These are phyloP conservation scores for Acanthurus tractus DNA, from an alignment of 2,797 vertebrate species.

Conservation along the genomic window DNA sequence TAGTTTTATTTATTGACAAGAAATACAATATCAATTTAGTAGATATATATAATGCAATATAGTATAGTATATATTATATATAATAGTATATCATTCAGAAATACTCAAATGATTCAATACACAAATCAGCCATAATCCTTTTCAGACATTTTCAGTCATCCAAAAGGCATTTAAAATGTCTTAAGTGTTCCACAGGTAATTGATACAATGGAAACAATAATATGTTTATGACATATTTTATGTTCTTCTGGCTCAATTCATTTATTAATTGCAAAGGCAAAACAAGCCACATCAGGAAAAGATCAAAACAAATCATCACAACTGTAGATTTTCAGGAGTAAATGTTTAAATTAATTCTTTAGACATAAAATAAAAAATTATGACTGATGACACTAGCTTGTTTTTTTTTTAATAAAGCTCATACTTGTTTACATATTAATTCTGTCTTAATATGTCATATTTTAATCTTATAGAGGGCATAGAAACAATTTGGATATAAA, in stretches of 20 bases:
- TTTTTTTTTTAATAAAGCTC: constrained; percentile 5
- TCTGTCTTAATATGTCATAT: background rate
- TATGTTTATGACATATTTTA: background rate
- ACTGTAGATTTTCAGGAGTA: background rate
- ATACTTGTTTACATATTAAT: background rate
- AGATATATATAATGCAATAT: too few species aligned
- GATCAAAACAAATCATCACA: constrained; percentile 16
- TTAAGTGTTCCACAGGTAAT: background rate
- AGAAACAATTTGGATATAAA: background rate
- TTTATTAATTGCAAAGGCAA: background rate
- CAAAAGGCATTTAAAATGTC: background rate
- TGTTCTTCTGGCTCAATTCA: background rate
- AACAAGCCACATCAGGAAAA: background rate
- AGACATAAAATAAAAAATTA: constrained; percentile 4
- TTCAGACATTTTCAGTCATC: background rate
- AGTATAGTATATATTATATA: too few species aligned
- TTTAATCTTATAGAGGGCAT: background rate
- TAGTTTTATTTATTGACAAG: background rate
- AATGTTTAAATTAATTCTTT: background rate
- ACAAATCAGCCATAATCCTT: background rate
- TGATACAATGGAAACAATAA: background rate
- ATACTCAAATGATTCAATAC: background rate
- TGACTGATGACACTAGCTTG: background rate
- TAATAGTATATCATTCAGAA: too few species aligned
- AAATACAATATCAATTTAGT: background rate